phyloP scores from a whole-genome alignment of 2,888 invertebrate genomes.

The Platyscelio sp. region DNA sequence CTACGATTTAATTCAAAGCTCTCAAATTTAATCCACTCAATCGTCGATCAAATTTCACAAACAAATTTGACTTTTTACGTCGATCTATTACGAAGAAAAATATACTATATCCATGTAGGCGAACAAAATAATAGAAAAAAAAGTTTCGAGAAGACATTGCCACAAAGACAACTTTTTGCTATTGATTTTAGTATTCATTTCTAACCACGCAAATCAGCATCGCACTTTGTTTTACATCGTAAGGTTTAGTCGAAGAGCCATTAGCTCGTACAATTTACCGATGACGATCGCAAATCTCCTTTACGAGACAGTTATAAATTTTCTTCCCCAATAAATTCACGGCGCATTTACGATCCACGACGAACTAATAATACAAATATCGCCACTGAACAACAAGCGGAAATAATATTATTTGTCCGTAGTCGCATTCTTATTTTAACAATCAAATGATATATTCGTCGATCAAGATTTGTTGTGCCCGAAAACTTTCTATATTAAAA shows the following conservation, averaged over 20 bases:
- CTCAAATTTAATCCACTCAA: too few relatives aligned
- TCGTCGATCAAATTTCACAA: background rate
- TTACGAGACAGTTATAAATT: slow-evolving; percentile 66
- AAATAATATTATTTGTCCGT: slow-evolving; percentile 9
- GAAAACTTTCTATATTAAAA: too few relatives aligned
- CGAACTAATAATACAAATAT: slow-evolving; percentile 59
- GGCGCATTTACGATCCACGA: slow-evolving; percentile 55
- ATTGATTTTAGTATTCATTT: slow-evolving; percentile 42
- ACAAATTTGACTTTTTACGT: too few relatives aligned
- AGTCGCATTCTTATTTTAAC: slow-evolving; percentile 23
- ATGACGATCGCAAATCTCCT: slow-evolving; percentile 63
- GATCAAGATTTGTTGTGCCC: too few relatives aligned
- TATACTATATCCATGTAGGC: too few relatives aligned
- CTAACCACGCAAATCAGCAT: slow-evolving; percentile 36
- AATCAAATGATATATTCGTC: too few relatives aligned
- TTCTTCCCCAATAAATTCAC: slow-evolving; percentile 45
- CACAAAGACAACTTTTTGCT: slow-evolving; percentile 5
- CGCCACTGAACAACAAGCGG: slow-evolving; percentile 66
- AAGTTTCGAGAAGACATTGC: too few relatives aligned
- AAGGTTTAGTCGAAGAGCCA: slow-evolving; percentile 42
- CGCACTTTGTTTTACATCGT: slow-evolving; percentile 49
- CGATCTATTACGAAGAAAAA: too few relatives aligned
- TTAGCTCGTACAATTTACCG: slow-evolving; percentile 54
- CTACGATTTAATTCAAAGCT: background rate
- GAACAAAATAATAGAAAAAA: too few relatives aligned